phyloP scores from a whole-genome alignment of 1,140 invertebrate genomes.

The Maconellicoccus hirsutus region DNA sequence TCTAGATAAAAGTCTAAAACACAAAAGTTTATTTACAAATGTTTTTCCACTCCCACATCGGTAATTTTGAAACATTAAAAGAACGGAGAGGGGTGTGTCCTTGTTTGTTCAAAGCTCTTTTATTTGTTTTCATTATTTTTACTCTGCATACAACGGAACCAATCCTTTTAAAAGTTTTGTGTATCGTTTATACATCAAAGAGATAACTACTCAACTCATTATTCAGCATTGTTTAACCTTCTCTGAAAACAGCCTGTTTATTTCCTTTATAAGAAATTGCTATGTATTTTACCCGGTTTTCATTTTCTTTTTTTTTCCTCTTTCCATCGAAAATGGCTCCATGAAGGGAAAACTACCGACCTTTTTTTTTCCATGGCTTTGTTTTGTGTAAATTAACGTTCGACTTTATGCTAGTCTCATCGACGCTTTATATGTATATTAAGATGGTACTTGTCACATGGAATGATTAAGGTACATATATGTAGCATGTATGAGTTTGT shows the following conservation, averaged over 20 bases:
- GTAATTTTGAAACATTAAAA: slow-evolving; percentile 18
- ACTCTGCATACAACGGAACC: slow-evolving; percentile 18
- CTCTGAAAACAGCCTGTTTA: slow-evolving; percentile 15
- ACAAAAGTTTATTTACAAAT: slow-evolving; percentile 23
- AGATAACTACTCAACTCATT: slow-evolving; percentile 21
- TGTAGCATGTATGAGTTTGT: too few species aligned
- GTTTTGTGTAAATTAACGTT: background rate
- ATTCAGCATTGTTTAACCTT: slow-evolving; percentile 21
- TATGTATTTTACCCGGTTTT: slow-evolving; percentile 14
- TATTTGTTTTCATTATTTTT: slow-evolving; percentile 23
- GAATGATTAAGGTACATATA: too few species aligned
- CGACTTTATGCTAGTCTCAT: background rate
- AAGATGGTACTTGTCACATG: background rate
- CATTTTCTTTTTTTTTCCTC: slow-evolving; percentile 15
- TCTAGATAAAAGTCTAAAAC: slow-evolving; percentile 9
- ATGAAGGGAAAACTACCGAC: background rate
- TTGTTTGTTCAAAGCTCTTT: slow-evolving; percentile 21
- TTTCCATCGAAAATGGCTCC: slow-evolving; percentile 14
- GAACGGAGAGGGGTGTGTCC: background rate
- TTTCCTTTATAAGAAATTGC: slow-evolving; percentile 22
- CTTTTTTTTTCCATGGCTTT: background rate
- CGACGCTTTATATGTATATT: background rate
- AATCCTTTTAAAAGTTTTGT: slow-evolving; percentile 21
- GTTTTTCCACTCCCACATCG: slow-evolving; percentile 18
- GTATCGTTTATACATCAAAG: slow-evolving; percentile 22